These are phyloP conservation scores for Ploceus nigricollis DNA, from an alignment of 2,113 vertebrate genomes.

Conservation along the genomic window DNA sequence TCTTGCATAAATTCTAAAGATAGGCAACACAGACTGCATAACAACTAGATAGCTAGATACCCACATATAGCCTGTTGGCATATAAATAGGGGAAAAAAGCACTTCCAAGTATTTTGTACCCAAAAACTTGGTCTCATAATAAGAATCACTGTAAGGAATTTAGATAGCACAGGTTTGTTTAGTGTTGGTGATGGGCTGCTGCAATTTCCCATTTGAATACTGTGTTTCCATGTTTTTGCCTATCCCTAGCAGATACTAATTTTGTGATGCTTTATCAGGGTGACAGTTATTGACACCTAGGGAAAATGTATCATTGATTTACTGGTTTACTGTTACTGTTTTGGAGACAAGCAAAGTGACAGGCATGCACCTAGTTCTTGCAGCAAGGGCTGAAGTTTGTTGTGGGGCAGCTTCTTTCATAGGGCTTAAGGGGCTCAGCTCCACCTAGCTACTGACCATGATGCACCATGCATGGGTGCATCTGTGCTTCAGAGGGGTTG, in stretches of 20 bases:
- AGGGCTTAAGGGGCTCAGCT: neutral
- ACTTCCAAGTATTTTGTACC: neutral
- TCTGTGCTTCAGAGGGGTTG: neutral
- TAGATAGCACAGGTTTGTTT: neutral
- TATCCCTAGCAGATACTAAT: neutral
- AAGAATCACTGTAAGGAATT: neutral
- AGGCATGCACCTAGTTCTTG: neutral
- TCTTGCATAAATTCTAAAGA: neutral
- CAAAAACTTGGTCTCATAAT: neutral
- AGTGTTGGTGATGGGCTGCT: neutral
- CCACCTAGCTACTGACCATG: neutral
- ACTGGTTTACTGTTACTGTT: neutral
- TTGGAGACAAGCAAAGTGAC: neutral
- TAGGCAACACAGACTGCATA: neutral
- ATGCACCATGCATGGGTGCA: neutral
- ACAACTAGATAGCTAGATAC: neutral
- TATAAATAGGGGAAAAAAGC: neutral
- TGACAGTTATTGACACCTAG: neutral
- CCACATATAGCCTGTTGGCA: neutral
- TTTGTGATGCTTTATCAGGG: neutral
- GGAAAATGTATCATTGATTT: neutral
- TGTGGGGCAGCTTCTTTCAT: neutral
- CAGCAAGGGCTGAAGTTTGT: neutral
- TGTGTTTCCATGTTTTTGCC: neutral
- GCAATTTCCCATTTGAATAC: neutral